Conservation (phyloP, 1,140 invertebrate genomes). For the Forficula auricularia region DNA sequence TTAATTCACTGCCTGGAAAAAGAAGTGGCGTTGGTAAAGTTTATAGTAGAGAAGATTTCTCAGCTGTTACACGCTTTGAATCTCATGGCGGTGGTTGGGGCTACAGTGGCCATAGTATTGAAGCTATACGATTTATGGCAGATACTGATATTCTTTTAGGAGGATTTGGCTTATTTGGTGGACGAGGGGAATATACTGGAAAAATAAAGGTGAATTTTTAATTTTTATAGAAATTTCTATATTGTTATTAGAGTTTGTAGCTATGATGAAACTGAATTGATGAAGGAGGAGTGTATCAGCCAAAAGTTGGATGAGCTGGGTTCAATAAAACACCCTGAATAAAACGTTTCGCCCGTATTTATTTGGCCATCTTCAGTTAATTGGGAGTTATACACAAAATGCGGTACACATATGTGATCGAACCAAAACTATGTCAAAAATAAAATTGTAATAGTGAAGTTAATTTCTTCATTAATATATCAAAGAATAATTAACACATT, state of each 20-base stretch:
- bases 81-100: conserved; percentile 93
- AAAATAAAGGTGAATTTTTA: conserved; percentile 58
- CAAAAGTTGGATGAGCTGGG: no score
- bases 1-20: conserved; percentile 28
- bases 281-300: no score
- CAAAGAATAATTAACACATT: no score
- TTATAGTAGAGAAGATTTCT: conserved; percentile 63
- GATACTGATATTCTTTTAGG: conserved; percentile 83
- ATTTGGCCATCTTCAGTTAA: no score
- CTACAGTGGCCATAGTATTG: conserved; percentile 87
- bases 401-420: no score
- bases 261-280: background rate
- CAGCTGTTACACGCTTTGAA: conserved; percentile 72
- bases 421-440: no score
- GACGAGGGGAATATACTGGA: conserved; percentile 89
- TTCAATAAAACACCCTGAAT: no score
- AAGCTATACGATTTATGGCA: conserved; percentile 80
- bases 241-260: no score
- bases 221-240: conserved; percentile 1
- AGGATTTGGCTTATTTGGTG: conserved; percentile 89
- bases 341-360: no score
- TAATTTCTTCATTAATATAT: no score
- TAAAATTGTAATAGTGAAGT: no score
- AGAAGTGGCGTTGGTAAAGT: conserved; percentile 32
- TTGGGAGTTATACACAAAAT: no score